Evolutionary conservation across 2,888 invertebrate species (phyloP).

Genomic region (Arctia plantaginis): DNA sequence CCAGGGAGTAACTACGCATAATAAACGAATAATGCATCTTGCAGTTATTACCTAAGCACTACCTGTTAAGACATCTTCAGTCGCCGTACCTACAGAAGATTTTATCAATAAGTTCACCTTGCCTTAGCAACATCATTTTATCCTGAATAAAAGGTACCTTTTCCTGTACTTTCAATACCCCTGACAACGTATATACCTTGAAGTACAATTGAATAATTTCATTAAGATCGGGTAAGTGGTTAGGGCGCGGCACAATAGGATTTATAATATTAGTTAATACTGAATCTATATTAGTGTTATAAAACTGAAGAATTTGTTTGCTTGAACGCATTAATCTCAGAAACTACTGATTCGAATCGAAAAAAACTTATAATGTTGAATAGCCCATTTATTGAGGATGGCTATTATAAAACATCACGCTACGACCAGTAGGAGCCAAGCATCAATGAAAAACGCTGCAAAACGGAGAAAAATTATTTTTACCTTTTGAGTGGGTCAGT

Average conservation of each 20-base stretch:
- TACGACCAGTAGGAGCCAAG: neutral
- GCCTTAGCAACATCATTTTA: neutral
- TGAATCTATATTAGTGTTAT: no score
- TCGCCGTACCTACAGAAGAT: neutral
- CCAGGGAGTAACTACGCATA: neutral
- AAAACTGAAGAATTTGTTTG: no score
- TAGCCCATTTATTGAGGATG: neutral
- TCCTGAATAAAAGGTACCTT: neutral
- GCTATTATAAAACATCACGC: neutral
- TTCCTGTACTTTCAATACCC: neutral
- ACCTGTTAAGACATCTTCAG: neutral
- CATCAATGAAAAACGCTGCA: neutral
- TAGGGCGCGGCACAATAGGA: no score
- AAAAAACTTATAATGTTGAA: neutral
- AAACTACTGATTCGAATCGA: neutral
- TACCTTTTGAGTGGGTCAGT: neutral
- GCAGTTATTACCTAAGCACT: neutral
- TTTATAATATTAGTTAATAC: no score
- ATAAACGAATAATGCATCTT: neutral
- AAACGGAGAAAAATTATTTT: no score
- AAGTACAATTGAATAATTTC: no score
- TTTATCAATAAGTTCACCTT: neutral
- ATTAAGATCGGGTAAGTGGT: no score
- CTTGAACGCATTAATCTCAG: no score
- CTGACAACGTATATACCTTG: neutral